These are phyloP conservation scores for Accipiter fasciatus DNA, from an alignment of 2,797 vertebrate genomes.

Conservation along the genomic window DNA sequence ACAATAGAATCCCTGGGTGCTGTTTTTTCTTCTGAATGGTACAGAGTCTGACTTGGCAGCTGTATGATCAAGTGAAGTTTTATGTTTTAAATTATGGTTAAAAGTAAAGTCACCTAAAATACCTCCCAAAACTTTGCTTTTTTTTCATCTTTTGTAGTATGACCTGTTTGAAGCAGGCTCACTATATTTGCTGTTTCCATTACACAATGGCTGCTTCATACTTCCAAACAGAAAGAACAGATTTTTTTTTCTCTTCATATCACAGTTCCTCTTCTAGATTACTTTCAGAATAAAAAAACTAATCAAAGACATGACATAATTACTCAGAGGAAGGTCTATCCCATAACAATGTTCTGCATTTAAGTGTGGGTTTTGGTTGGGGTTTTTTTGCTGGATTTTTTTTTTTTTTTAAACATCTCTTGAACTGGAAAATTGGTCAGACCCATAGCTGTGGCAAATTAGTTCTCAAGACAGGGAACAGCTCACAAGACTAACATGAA, in stretches of 20 bases:
- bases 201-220: not conserved
- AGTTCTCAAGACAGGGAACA: not conserved
- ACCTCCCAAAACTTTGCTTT: not conserved
- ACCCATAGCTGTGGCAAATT: not conserved
- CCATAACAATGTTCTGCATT: not conserved
- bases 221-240: not conserved
- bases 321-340: not conserved
- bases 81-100: not conserved
- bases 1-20: not conserved
- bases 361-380: not conserved
- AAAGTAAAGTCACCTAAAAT: not conserved
- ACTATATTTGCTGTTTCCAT: not conserved
- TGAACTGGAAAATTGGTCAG: not conserved
- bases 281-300: not conserved
- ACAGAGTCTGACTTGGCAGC: not conserved
- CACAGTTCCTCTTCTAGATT: not conserved
- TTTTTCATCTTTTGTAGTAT: not conserved
- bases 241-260: not conserved
- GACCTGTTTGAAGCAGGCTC: not conserved
- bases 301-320: not conserved
- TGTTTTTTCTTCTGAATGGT: not conserved
- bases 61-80: not conserved
- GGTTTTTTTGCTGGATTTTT: too few species aligned
- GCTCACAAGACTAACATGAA: not conserved
- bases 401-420: not conserved